These are phyloP conservation scores for Megalops atlanticus DNA, from an alignment of 2,113 vertebrate species.

Conservation along the genomic window DNA sequence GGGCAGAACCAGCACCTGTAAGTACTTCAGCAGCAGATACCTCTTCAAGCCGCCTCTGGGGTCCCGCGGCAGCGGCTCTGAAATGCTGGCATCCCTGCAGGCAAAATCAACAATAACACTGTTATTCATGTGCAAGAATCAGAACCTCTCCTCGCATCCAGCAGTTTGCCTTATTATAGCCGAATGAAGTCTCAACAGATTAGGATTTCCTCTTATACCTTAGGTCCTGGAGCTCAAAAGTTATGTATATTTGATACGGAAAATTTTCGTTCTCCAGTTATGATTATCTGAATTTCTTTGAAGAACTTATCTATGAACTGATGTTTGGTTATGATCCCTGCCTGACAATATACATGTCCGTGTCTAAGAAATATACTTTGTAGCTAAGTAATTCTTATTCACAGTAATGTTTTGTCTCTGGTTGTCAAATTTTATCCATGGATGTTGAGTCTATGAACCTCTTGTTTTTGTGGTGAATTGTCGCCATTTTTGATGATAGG, in stretches of 20 bases:
- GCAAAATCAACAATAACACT: background rate
- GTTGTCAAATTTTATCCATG: background rate
- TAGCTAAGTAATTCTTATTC: background rate
- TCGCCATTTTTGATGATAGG: background rate
- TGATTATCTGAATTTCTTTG: no score
- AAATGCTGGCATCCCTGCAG: background rate
- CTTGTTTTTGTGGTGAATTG: background rate
- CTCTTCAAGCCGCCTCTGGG: constrained; percentile 67
- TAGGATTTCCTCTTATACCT: no score
- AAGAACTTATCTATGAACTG: no score
- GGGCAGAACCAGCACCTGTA: constrained; percentile 73
- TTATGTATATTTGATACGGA: no score
- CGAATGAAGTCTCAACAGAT: no score
- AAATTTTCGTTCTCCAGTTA: no score
- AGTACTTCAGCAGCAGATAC: constrained; percentile 74
- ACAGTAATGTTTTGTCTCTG: background rate
- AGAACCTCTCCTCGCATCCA: no score
- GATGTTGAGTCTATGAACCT: background rate
- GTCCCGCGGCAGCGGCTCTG: constrained; percentile 33
- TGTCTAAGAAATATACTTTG: background rate
- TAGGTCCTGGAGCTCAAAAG: no score
- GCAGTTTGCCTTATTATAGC: no score
- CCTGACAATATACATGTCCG: background rate
- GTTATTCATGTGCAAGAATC: no score
- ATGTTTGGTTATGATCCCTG: background rate